Evolutionary conservation across 2,888 invertebrate species (phyloP).

Genomic region (Cataglyphis livida): DNA sequence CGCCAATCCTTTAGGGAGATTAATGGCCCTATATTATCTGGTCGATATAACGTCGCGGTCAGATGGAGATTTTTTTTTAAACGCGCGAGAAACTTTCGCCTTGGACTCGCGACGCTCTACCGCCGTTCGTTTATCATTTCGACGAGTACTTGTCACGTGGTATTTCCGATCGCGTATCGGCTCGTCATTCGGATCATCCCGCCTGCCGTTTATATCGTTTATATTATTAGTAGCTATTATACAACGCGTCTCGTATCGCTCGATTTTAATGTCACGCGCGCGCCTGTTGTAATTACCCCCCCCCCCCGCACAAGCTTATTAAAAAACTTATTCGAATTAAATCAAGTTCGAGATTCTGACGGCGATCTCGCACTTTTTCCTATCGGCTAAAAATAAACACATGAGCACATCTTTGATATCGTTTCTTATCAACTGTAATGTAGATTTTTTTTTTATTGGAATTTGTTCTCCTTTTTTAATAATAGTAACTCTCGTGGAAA

Average conservation of each 20-base stretch:
- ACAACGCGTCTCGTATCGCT: background rate
- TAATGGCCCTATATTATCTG: slow-evolving; percentile 68
- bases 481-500: too few species aligned
- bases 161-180: slow-evolving; percentile 35
- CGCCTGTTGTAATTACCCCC: slow-evolving; percentile 9
- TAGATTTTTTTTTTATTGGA: background rate
- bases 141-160: slow-evolving; percentile 29
- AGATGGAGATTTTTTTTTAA: slow-evolving; percentile 56
- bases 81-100: slow-evolving; percentile 32
- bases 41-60: slow-evolving; percentile 52
- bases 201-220: background rate
- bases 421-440: background rate
- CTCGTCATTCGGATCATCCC: slow-evolving; percentile 31
- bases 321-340: slow-evolving; percentile 11
- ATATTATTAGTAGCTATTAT: slow-evolving; percentile 32
- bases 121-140: slow-evolving; percentile 61
- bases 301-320: slow-evolving; percentile 13
- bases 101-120: slow-evolving; percentile 24
- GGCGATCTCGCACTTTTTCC: background rate
- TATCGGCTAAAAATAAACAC: background rate
- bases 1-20: slow-evolving; percentile 73
- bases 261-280: slow-evolving; percentile 14
- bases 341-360: background rate
- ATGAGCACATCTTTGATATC: background rate
- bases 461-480: background rate